Conservation (phyloP, 2,113 vertebrate genomes). For the Nesogale talazaci region DNA sequence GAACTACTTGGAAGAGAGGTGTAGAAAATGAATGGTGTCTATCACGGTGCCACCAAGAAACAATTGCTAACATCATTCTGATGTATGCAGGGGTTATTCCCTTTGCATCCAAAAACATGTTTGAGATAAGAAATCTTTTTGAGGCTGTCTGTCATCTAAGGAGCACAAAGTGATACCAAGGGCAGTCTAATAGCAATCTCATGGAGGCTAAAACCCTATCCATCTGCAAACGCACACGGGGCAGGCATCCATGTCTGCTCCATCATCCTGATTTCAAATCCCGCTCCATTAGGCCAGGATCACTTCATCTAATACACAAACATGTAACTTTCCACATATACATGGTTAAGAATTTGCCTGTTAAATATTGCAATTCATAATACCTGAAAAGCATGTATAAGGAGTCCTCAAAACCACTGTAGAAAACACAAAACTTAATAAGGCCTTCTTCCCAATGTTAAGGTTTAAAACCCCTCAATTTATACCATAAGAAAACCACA, state of each 20-base stretch:
- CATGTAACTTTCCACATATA: constrained; percentile 17
- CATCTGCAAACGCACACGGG: constrained; percentile 11
- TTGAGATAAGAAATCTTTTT: constrained; percentile 31
- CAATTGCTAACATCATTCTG: constrained; percentile 30
- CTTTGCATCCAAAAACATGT: constrained; percentile 5
- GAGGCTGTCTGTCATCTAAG: neutral
- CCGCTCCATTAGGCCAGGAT: constrained; percentile 48
- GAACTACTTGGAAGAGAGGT: neutral
- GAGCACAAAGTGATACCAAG: constrained; percentile 5
- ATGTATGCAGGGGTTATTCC: neutral
- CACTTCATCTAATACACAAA: constrained; percentile 51
- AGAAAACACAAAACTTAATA: constrained; percentile 57
- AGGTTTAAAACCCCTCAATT: constrained; percentile 25
- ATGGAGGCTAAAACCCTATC: constrained; percentile 16
- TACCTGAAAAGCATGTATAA: neutral
- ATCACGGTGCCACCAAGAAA: neutral
- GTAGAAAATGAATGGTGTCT: constrained; percentile 13
- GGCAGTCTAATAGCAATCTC: neutral
- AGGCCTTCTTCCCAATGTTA: no score
- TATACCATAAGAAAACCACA: neutral
- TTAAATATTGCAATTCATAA: constrained; percentile 60
- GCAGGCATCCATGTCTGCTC: constrained; percentile 37
- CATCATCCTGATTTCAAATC: constrained; percentile 46
- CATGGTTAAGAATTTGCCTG: constrained; percentile 39
- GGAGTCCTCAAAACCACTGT: constrained; percentile 23